These are phyloP conservation scores for Listrodromus nycthemerus DNA, from an alignment of 2,888 invertebrate species.

Conservation along the genomic window DNA sequence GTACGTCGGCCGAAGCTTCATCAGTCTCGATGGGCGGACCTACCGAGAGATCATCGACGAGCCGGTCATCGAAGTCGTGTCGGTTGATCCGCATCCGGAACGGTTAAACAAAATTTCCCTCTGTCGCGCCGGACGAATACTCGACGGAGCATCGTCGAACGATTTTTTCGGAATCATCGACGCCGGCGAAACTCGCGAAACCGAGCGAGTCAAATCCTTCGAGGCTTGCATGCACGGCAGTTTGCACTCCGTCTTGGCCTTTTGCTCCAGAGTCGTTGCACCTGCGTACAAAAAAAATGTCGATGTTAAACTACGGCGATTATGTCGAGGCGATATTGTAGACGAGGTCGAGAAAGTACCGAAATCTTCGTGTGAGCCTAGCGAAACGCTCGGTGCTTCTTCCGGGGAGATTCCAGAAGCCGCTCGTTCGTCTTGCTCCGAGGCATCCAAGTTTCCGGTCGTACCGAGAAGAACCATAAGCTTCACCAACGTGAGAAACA, in stretches of 20 bases:
- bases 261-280: conserved; percentile 74
- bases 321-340: conserved; percentile 17
- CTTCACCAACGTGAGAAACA: conserved; percentile 65
- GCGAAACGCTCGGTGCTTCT: neutral
- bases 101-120: neutral
- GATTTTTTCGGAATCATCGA: conserved; percentile 23
- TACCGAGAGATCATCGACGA: conserved; percentile 77
- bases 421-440: neutral
- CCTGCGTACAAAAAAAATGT: conserved; percentile 70
- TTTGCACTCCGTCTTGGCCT: conserved; percentile 78
- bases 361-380: neutral
- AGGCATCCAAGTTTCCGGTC: conserved; percentile 49
- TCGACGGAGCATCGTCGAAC: conserved; percentile 34
- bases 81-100: conserved; percentile 74
- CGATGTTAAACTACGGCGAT: conserved; percentile 54
- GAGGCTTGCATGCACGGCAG: conserved; percentile 77
- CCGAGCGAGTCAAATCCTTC: conserved; percentile 65
- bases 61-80: conserved; percentile 74
- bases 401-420: no score
- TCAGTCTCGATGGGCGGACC: conserved; percentile 74
- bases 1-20: conserved; percentile 77
- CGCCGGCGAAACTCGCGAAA: conserved; percentile 28
- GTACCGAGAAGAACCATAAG: conserved; percentile 61
- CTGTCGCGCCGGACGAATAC: conserved; percentile 38
- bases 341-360: neutral